Evolutionary conservation across 2,797 vertebrate species (phyloP).

Genomic region (Galaxias olidus): DNA sequence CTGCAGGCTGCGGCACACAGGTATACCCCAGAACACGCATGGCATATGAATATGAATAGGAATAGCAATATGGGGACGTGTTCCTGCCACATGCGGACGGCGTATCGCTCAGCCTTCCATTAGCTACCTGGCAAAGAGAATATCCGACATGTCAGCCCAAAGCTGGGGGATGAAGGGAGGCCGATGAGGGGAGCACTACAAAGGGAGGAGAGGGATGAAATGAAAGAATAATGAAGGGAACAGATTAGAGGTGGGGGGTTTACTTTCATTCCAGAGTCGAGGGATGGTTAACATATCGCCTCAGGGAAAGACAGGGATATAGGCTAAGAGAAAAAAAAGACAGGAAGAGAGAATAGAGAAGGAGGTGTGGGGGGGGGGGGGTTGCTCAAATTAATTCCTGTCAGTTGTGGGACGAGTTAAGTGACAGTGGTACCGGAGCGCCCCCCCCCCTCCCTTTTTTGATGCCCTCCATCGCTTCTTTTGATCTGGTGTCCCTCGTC

Average conservation of each 20-base stretch:
- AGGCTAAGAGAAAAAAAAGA: constrained; percentile 33
- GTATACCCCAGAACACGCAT: too few species aligned
- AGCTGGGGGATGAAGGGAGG: constrained; percentile 57
- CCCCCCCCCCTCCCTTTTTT: constrained; percentile 27
- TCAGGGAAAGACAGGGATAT: constrained; percentile 51
- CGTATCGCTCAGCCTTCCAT: too few species aligned
- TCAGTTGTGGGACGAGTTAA: constrained; percentile 18
- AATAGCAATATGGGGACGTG: too few species aligned
- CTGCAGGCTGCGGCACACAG: too few species aligned
- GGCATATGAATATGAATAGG: too few species aligned
- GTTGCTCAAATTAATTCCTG: constrained; percentile 47
- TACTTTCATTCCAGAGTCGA: constrained; percentile 73
- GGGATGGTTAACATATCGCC: constrained; percentile 66
- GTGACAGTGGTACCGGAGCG: constrained; percentile 37
- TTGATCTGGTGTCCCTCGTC: constrained; percentile 45
- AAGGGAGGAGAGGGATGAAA: constrained; percentile 61
- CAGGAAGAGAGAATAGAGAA: neutral
- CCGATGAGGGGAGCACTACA: constrained; percentile 62
- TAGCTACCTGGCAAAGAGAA: constrained; percentile 52
- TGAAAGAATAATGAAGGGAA: constrained; percentile 73
- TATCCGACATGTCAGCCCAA: constrained; percentile 58
- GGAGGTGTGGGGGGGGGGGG: constrained; percentile 30
- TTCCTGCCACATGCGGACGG: too few species aligned
- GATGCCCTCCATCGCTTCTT: constrained; percentile 24
- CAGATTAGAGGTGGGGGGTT: constrained; percentile 62